phyloP scores from a whole-genome alignment of 2,113 vertebrate species.

The Ivindomyrus marchei region DNA sequence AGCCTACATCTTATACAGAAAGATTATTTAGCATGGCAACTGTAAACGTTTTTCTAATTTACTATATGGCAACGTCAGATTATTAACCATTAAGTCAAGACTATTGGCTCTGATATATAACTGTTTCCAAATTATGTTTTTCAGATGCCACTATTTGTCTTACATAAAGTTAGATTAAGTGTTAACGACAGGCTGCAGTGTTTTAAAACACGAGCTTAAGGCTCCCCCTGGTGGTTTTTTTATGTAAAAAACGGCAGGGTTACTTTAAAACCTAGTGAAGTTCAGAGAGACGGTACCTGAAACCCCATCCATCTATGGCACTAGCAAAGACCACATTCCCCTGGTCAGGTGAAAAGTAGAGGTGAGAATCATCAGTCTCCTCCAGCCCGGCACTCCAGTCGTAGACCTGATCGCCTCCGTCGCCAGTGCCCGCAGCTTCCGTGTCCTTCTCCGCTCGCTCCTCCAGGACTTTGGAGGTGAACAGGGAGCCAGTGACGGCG shows the following conservation, averaged over 20 bases:
- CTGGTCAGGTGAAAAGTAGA: conserved; percentile 93
- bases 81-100: not conserved
- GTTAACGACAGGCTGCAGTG: not conserved
- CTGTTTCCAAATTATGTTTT: not conserved
- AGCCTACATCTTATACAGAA: not conserved
- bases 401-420: conserved; percentile 69
- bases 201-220: not conserved
- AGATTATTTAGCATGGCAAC: not conserved
- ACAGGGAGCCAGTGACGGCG: conserved; percentile 82
- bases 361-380: conserved; percentile 80
- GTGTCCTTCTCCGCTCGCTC: conserved; percentile 78
- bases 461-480: conserved; percentile 93
- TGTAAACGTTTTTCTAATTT: not conserved
- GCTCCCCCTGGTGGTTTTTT: conserved; percentile 45
- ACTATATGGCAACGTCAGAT: not conserved
- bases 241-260: not conserved
- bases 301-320: conserved; percentile 92
- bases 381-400: conserved; percentile 94
- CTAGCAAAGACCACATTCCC: conserved; percentile 94
- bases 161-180: not conserved
- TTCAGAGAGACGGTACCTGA: conserved; percentile 63
- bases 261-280: not conserved
- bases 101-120: not conserved
- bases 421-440: conserved; percentile 30
- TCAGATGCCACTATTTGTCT: not conserved